A percentile compares a stretch with the other conserved stretches of the same genome.
Conservation (phyloP, 1,140 invertebrate species). For the Venturia canescens region DNA sequence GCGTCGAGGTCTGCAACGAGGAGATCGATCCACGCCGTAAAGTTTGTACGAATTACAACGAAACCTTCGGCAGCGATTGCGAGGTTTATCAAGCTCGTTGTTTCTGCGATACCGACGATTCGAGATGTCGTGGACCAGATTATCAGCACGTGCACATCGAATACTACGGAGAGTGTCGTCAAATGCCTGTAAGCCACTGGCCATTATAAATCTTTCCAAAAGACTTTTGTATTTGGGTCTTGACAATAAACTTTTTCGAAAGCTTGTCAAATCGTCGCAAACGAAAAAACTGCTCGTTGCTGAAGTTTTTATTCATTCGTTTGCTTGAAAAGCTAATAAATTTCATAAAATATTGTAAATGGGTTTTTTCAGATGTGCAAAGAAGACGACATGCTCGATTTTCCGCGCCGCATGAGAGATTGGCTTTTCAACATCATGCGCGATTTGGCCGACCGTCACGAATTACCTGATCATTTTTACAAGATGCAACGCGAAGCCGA, state of each 20-base stretch:
- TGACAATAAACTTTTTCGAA: too few relatives aligned
- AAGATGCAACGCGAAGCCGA: conserved; percentile 93
- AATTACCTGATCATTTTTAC: conserved; percentile 89
- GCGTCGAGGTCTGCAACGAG: conserved; percentile 88
- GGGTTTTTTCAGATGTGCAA: conserved; percentile 82
- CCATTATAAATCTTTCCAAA: background rate
- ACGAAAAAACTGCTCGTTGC: too few relatives aligned
- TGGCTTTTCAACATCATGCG: conserved; percentile 98
- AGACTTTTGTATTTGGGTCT: background rate
- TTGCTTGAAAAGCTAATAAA: background rate
- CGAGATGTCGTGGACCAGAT: conserved; percentile 84
- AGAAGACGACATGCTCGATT: conserved; percentile 91
- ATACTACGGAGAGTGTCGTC: conserved; percentile 91
- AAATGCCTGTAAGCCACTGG: conserved; percentile 83
- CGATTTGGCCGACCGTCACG: conserved; percentile 92
- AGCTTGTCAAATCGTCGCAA: too few relatives aligned
- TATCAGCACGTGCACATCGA: conserved; percentile 95
- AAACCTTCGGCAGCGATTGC: conserved; percentile 95
- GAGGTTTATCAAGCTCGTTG: conserved; percentile 94
- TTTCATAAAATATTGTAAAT: background rate
- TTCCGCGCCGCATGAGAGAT: conserved; percentile 95
- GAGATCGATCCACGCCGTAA: conserved; percentile 88
- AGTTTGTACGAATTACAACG: conserved; percentile 95
- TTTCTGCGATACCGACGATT: conserved; percentile 86
- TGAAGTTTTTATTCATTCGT: too few relatives aligned